Percentiles rank a stretch among this genome's conserved stretches.
Evolutionary conservation across 2,113 vertebrate species (phyloP).

Genomic region (Aldabrachelys gigantea): DNA sequence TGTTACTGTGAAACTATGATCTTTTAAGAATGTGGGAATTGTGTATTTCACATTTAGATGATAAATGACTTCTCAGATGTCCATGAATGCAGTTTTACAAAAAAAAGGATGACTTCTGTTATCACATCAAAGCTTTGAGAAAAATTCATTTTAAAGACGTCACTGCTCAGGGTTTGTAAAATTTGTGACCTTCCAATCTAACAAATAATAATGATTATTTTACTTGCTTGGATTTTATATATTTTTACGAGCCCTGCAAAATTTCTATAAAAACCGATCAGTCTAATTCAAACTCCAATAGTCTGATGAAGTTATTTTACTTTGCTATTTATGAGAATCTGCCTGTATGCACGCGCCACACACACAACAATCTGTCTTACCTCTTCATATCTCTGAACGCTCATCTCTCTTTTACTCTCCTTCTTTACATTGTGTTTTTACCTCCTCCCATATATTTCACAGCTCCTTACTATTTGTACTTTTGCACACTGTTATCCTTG

Average conservation of each 20-base stretch:
- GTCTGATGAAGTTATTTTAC: background rate
- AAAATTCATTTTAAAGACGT: background rate
- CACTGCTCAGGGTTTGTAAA: background rate
- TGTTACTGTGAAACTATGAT: background rate
- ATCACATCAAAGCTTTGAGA: background rate
- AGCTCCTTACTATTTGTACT: slow-evolving; percentile 28
- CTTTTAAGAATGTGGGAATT: background rate
- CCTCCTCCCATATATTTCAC: background rate
- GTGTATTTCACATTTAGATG: background rate
- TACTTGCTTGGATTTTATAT: background rate
- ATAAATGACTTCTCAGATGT: background rate
- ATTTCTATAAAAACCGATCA: background rate
- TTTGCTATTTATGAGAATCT: background rate
- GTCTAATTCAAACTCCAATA: background rate
- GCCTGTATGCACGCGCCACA: background rate
- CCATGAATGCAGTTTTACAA: background rate
- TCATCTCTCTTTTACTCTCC: background rate
- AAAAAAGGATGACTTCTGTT: background rate
- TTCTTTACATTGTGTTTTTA: background rate
- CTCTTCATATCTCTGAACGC: background rate
- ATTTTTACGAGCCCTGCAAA: background rate
- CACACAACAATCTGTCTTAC: background rate
- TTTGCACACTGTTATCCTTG: slow-evolving; percentile 29
- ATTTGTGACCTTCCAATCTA: background rate
- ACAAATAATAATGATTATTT: background rate